Base-by-base conservation (phyloP, 2,888 invertebrate species). In the Mimachlamys varia region DNA sequence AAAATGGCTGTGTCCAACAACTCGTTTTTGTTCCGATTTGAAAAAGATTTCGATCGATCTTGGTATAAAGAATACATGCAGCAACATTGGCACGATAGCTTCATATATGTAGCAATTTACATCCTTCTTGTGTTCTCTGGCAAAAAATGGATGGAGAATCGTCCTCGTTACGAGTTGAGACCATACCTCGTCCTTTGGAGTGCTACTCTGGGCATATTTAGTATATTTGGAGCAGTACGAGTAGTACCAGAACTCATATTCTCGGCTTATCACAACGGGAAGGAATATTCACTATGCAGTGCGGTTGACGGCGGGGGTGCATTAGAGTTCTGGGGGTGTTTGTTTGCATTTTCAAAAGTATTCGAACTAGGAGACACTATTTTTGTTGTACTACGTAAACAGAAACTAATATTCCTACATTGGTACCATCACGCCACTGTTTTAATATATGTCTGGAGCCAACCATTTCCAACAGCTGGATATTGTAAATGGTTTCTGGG, bases 251-350 rank as follows among this genome's bases (percentile, higher is more conserved):
- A 99, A 97, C 97, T 99, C 95, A 97, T 98, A 91, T 98, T 98
- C 96, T 98, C 98, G 90, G 97, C 99, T 92, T 98, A 98, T 95
- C 98, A 98, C 96, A 98, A 99, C 97, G 99, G 99, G 92, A 97
- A 99, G 95, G 98, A 98, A 97, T 98, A 99, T 97, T 99, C 99
- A 91, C 98, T 99, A 95, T 99, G 99, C 97, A 98, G 98, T 27
- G 95, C 96, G 0, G 95, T 95, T 0, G 96, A 96, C 92, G 91
- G 93, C 53, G 92, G 91, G 27, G 95, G 95, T 89, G 99, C 99
- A 89, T 98, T 98, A 93, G 99, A 99, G 17, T 99, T 99, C 97
- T 99, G 99, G 99, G 98, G 99, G 93, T 98, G 98, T 98, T 98
- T 99, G 97, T 99, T 99, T 97, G 99, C 99, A 88, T 97, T 99